Base-by-base conservation (phyloP, 2,888 invertebrate species). In the Hypselothyrea guttata region DNA sequence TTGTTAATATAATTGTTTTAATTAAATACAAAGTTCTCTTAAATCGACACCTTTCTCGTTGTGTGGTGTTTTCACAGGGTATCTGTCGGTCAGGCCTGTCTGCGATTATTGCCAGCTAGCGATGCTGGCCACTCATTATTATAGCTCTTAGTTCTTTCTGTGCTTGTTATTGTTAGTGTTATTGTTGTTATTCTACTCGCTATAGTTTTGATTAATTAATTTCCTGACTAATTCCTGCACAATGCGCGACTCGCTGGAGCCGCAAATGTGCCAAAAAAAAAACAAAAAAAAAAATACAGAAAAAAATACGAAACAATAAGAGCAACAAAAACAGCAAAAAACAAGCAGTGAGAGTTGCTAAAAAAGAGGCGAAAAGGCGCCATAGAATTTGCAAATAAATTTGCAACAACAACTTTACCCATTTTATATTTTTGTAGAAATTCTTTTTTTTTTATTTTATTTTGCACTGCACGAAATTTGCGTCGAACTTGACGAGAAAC, bases 171-270 rank as follows among this genome's bases (percentile, higher is more conserved):
- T 27, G 37, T 16, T 38, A 16, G 51, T 33, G 4, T 11, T 30
- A 30, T 41, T 12, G 40, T 38, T 64, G 52, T 52, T 58, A 47
- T 63, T 64, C 57, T 48, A 38, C 52, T 57, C 31, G 79, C 81
- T 68, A 71, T 73, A 78, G 82, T 78, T 79, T 79, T 79, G 79
- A 81, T 81, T 81, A 81, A 81, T 81, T 81, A 81, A 81, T 82
- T 81, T 81, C 79, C 82, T 82, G 82, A 82, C 82, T 82, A 79
- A 81, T 81, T 82, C 81, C 73, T 77, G 75, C 73, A 69, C 77
- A 78, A 78, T 75, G 71, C 75, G 62, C 78, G 81, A 78, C 79
- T 76, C 66, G 72, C 75, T 73, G 82, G 78, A 81, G 82, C 81
- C 78, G 63, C 75, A 65, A 75, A 77, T 72, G 61, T 73, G 70